Percentiles rank a stretch among this genome's conserved stretches.
Evolutionary conservation across 2,113 vertebrate species (phyloP).

Genomic region (Sturnus vulgaris): DNA sequence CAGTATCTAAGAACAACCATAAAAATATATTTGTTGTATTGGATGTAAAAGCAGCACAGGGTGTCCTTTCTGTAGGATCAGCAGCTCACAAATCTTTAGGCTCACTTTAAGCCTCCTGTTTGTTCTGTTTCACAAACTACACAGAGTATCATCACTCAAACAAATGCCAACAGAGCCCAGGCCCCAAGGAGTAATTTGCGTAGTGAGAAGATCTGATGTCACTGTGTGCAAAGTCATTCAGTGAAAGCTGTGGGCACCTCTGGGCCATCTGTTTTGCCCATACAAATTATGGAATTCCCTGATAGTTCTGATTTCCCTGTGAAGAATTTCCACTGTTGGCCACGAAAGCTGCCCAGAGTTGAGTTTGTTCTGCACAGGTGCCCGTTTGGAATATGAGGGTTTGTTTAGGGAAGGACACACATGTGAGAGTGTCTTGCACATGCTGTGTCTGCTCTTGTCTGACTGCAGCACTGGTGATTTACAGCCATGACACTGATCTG

Average conservation of each 20-base stretch:
- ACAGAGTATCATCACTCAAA: background rate
- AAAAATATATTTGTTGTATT: background rate
- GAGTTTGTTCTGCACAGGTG: background rate
- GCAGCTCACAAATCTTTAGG: conserved; percentile 7
- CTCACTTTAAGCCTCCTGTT: conserved; percentile 13
- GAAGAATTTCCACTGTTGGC: background rate
- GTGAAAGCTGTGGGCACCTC: background rate
- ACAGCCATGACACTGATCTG: background rate
- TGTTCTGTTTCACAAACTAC: background rate
- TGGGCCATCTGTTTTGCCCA: background rate
- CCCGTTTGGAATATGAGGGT: background rate
- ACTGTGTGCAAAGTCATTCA: background rate
- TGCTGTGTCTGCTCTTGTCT: background rate
- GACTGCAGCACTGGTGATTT: background rate
- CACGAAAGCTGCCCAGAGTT: background rate
- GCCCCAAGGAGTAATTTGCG: background rate
- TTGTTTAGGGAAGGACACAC: background rate
- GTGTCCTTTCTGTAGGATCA: background rate
- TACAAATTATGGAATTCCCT: background rate
- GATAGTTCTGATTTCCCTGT: background rate
- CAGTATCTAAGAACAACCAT: background rate
- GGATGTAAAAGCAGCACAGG: background rate
- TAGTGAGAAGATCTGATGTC: background rate
- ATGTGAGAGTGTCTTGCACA: background rate
- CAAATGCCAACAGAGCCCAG: background rate